Percentiles rank a stretch among this genome's conserved stretches.
These are phyloP conservation scores for Echeneis naucrates DNA, from an alignment of 2,797 vertebrate genomes.

Conservation along the genomic window DNA sequence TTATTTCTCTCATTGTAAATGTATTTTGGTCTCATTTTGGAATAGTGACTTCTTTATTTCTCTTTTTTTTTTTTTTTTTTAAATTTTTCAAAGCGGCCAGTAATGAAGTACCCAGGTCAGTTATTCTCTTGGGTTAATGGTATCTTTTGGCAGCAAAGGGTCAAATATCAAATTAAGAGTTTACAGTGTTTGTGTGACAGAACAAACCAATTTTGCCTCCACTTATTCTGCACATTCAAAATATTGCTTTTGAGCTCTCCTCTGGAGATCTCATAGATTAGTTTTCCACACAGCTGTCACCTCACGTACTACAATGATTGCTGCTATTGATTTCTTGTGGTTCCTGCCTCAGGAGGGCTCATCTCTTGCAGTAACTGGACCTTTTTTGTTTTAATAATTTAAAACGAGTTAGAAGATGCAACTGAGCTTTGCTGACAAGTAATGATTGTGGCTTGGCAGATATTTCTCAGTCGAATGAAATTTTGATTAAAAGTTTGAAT, in stretches of 20 bases:
- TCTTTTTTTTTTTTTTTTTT: slow-evolving; percentile 38
- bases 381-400: slow-evolving; percentile 57
- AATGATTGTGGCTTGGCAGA: slow-evolving; percentile 24
- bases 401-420: slow-evolving; percentile 37
- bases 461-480: slow-evolving; percentile 19
- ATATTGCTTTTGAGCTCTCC: slow-evolving; percentile 45
- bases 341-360: slow-evolving; percentile 33
- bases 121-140: slow-evolving; percentile 32
- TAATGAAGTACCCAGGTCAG: slow-evolving; percentile 43
- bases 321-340: slow-evolving; percentile 59
- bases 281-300: slow-evolving; percentile 57
- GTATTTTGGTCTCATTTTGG: slow-evolving; percentile 34
- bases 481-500: background rate
- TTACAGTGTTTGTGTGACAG: background rate
- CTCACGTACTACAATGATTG: slow-evolving; percentile 53
- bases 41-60: slow-evolving; percentile 24
- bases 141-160: slow-evolving; percentile 26
- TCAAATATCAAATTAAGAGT: slow-evolving; percentile 25
- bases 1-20: no score
- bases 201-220: slow-evolving; percentile 21
- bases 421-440: slow-evolving; percentile 9
- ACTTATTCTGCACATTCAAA: slow-evolving; percentile 36
- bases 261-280: slow-evolving; percentile 57
- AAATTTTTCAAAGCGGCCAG: slow-evolving; percentile 34
- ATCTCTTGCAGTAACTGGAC: slow-evolving; percentile 32